These are phyloP conservation scores for Girardinus metallicus DNA, from an alignment of 2,797 vertebrate genomes.

Conservation along the genomic window DNA sequence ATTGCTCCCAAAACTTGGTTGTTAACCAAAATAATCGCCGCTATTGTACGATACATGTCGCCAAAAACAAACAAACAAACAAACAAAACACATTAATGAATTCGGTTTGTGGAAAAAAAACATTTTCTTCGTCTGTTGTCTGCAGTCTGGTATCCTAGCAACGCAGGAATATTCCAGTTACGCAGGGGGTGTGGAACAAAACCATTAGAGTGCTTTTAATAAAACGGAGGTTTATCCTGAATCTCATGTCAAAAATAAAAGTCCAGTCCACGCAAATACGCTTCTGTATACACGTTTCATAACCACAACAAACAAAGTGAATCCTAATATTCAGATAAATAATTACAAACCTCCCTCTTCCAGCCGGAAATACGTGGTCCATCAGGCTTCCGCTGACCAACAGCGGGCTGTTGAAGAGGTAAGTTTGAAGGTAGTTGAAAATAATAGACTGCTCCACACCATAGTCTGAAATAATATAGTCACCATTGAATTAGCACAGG, in stretches of 20 bases:
- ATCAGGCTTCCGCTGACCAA: constrained; percentile 55
- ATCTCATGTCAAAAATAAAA: accelerated
- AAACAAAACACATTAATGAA: neutral
- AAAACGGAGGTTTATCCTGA: accelerated
- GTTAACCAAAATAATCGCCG: too few species aligned
- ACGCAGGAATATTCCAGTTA: constrained; percentile 62
- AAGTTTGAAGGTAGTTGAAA: neutral
- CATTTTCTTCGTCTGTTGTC: constrained; percentile 32
- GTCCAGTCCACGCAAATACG: accelerated
- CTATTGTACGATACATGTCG: too few species aligned
- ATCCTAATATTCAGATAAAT: neutral
- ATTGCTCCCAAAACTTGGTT: too few species aligned
- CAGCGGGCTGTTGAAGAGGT: constrained; percentile 42
- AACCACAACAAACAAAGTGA: accelerated
- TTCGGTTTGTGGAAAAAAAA: neutral
- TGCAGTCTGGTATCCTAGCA: constrained; percentile 68
- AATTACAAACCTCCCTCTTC: constrained; percentile 13
- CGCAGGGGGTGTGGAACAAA: neutral
- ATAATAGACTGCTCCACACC: neutral
- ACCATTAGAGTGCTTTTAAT: neutral
- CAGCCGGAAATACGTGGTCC: constrained; percentile 7
- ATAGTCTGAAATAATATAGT: neutral
- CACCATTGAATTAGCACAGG: neutral
- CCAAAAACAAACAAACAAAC: too few species aligned
- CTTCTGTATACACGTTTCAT: accelerated